Percentiles rank a stretch among this genome's conserved stretches.
These are phyloP conservation scores for Slavum lentiscoides DNA, from an alignment of 2,888 invertebrate genomes.

Conservation along the genomic window DNA sequence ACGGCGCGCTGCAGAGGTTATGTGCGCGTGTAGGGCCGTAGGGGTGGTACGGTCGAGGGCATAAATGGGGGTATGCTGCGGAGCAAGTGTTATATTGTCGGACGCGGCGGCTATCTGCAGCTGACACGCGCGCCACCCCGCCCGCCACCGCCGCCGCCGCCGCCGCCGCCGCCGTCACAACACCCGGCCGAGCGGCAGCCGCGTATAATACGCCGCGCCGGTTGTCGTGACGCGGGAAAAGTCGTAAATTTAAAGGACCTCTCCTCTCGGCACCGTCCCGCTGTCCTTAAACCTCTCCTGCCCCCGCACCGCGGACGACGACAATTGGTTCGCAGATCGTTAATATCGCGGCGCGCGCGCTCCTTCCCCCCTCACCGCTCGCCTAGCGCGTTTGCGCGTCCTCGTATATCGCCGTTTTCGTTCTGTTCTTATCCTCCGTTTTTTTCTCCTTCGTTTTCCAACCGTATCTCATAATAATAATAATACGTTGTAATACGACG, in stretches of 20 bases:
- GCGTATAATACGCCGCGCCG: too few species aligned
- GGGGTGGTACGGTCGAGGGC: too few species aligned
- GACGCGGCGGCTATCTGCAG: conserved; percentile 48
- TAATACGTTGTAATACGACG: too few species aligned
- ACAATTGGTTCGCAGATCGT: conserved; percentile 48
- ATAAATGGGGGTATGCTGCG: conserved; percentile 14
- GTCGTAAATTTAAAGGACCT: conserved; percentile 49
- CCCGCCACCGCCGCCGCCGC: too few species aligned
- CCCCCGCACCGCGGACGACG: neutral
- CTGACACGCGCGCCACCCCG: conserved; percentile 35
- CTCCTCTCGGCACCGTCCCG: neutral
- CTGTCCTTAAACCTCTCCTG: too few species aligned
- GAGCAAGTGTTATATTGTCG: conserved; percentile 53
- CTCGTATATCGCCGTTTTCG: too few species aligned
- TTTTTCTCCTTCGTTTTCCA: too few species aligned
- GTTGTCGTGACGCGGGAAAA: conserved; percentile 32
- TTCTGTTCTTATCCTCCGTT: neutral
- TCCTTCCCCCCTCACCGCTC: too few species aligned
- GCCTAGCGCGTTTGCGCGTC: neutral
- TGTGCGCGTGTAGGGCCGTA: too few species aligned
- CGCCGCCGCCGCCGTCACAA: too few species aligned
- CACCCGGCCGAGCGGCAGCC: neutral
- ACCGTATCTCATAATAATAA: too few species aligned
- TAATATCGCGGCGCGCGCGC: neutral
- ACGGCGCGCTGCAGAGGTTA: too few species aligned